phyloP scores from a whole-genome alignment of 2,797 vertebrate species.

The Myioborus melanocephalus region DNA sequence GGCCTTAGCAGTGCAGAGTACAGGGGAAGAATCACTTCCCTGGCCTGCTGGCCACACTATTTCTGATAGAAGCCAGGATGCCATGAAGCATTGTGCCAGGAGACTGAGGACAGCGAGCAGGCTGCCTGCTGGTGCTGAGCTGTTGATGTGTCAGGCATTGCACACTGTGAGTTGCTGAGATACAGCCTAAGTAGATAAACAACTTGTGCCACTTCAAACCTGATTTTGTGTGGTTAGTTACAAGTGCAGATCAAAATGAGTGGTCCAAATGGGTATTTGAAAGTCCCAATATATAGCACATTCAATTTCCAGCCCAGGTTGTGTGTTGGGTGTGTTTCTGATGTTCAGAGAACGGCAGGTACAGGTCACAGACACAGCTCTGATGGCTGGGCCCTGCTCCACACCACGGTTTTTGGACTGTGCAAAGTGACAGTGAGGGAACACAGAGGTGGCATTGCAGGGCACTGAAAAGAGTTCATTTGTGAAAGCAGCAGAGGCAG shows the following conservation, averaged over 20 bases:
- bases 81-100: neutral
- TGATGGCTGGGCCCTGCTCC: neutral
- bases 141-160: accelerated
- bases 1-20: neutral
- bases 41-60: neutral
- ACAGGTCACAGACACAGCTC: neutral
- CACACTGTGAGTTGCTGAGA: no score
- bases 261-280: neutral
- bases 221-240: neutral
- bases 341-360: neutral
- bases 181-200: neutral
- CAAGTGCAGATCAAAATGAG: neutral
- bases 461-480: neutral
- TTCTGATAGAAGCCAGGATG: neutral
- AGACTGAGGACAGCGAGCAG: accelerated
- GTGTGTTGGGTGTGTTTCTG: neutral
- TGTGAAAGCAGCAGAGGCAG: neutral
- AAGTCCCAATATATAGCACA: neutral
- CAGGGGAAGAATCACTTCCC: neutral
- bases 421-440: neutral
- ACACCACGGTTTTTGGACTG: neutral
- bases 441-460: neutral
- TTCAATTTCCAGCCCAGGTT: neutral
- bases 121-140: neutral
- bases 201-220: neutral